Base-by-base conservation (phyloP, 2,888 invertebrate species). In the Harpagoxenus sublaevis region DNA sequence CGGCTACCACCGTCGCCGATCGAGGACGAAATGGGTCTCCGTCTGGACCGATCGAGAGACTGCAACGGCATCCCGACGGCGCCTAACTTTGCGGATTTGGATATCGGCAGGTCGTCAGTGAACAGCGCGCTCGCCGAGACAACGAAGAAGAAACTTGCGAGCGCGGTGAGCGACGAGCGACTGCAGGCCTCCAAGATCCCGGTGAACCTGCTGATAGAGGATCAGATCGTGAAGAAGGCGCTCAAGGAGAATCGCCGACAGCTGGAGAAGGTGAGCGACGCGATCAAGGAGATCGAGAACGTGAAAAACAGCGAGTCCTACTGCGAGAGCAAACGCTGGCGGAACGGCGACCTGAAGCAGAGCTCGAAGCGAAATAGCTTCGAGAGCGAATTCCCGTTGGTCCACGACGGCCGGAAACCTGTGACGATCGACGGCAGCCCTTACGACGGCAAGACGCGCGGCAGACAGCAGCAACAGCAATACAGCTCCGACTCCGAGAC, bases 201-300 rank as follows among this genome's bases (percentile, higher is more conserved):
- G 9, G 95, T 95, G 0, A 95, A 94, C 48, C 82, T 95, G 15
- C 84, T 94, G 73, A 94, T 95, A 86, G 95, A 95, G 85, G 95
- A 95, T 88, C 94, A 95, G 75, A 95, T 94, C 57, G 95, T 95
- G 51, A 95, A 94, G 75, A 95, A 95, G 79, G 95, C 95, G 0
- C 86, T 94, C 3, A 95, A 94, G 84, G 95, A 95, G 83, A 95
- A 94, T 77, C 92, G 94, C 2, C 88, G 94, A 15, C 95, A 95
- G 53, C 82, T 95, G 85, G 95, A 95, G 77, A 93, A 93, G 75
- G 94, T 94, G 8, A 95, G 94, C 87, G 94, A 94, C 51, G 95
- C 94, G 42, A 94, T 95, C 57, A 95, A 94, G 79, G 95, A 95
- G 84, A 94, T 94, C 75, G 95, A 95, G 83, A 94, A 89, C 86